Evolutionary conservation across 2,797 vertebrate species (phyloP), one percentile per base, ranked within the genome.

Genomic region (Anableps anableps): DNA sequence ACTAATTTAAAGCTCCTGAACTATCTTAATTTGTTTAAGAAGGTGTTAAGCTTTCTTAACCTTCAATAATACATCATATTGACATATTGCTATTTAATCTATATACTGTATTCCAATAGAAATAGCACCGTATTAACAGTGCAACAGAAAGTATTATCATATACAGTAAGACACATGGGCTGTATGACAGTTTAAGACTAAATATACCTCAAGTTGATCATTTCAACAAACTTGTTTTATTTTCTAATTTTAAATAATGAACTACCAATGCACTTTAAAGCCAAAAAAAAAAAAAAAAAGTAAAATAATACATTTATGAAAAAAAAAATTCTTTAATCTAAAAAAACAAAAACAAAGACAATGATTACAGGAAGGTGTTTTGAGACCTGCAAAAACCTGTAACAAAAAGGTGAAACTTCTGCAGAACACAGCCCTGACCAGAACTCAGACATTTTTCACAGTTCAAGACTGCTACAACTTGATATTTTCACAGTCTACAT

Each of bases 401-500:
- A 60, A 60, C 26, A 31, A 31, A 31, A 29, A 23, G 26, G 5
- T 38, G 41, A 74, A 79, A 66, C 5, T 70, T n/a, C 47, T 68
- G 19, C 50, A 79, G 51, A 14, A 19, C n/a, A 47, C 72, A 16
- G 78, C 5, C 16, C 2, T 34, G n/a, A 31, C 31, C 50, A 55
- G 53, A 68, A 16, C 26, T 62, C 50, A 53, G 48, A 19, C 34
- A 53, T 31, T 72, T 60, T n/a, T 41, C 64, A 66, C 72, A 76
- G 7, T 72, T 74, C 17, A 60, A 79, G 43, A 64, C 36, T 80
- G 76, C n/a, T 55, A n/a, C 45, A 45, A 47, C 74, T 72, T 85
- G 53, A 80, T 53, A 84, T 81, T 86, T 76, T 38, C 58, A 82
- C 4, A 11, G 41, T 50, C 64, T 23, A 80, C 38, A 86, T 62